Evolutionary conservation across 2,113 vertebrate genomes (phyloP).

Genomic region (Perca fluviatilis): DNA sequence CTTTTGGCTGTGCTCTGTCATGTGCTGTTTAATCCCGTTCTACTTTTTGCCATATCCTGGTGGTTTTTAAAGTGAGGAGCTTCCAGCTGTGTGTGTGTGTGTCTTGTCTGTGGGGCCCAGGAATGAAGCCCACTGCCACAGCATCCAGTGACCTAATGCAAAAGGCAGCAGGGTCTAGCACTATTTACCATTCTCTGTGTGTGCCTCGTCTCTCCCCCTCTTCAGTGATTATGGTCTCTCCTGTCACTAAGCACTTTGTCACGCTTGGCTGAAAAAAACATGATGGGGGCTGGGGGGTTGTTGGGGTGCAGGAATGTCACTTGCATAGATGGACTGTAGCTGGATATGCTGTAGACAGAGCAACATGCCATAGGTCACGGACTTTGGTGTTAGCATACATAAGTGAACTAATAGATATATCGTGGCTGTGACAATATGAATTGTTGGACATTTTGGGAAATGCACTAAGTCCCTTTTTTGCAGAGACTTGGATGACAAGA

Average conservation of each 20-base stretch:
- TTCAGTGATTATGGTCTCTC: constrained; percentile 66
- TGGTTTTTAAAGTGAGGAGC: constrained; percentile 49
- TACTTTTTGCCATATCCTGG: constrained; percentile 46
- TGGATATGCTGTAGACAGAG: constrained; percentile 30
- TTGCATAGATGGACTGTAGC: constrained; percentile 59
- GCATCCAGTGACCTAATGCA: constrained; percentile 79
- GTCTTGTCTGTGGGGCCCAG: constrained; percentile 42
- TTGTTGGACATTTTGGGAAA: neutral
- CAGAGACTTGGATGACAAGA: neutral
- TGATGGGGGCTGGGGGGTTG: constrained; percentile 44
- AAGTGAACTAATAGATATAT: constrained; percentile 7
- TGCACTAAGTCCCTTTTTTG: too few species aligned
- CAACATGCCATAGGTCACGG: constrained; percentile 34
- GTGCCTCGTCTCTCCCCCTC: constrained; percentile 53
- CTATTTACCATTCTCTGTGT: constrained; percentile 61
- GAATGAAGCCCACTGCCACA: constrained; percentile 70
- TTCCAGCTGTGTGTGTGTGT: constrained; percentile 43
- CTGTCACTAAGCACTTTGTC: constrained; percentile 79
- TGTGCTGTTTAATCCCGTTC: constrained; percentile 57
- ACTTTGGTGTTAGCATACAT: neutral
- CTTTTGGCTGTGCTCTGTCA: constrained; percentile 58
- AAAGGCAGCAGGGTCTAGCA: constrained; percentile 73
- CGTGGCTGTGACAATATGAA: neutral
- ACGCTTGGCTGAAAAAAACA: constrained; percentile 65
- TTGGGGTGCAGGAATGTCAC: constrained; percentile 74